These are phyloP conservation scores for Pseudomyrmex pallidus DNA, from an alignment of 1,140 invertebrate species.

Conservation along the genomic window DNA sequence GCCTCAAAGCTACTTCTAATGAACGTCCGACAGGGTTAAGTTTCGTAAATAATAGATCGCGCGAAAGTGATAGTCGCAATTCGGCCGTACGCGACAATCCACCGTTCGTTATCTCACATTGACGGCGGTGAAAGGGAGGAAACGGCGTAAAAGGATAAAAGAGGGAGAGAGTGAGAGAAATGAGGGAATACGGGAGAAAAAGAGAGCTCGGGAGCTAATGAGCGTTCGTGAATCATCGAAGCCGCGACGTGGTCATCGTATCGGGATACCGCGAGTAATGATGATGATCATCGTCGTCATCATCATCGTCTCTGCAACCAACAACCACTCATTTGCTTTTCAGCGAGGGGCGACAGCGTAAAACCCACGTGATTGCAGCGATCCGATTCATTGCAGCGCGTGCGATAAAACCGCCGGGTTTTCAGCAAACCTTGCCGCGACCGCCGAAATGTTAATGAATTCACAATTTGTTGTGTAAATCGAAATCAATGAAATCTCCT, in stretches of 20 bases:
- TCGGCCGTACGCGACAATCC: slow-evolving; percentile 5
- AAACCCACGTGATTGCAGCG: slow-evolving; percentile 71
- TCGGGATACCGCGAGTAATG: slow-evolving; percentile 52
- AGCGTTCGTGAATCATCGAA: slow-evolving; percentile 57
- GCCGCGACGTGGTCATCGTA: slow-evolving; percentile 57
- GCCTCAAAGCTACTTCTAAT: slow-evolving; percentile 37
- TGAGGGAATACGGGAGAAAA: neutral
- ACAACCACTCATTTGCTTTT: slow-evolving; percentile 60
- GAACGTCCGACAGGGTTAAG: slow-evolving; percentile 46
- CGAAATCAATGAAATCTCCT: too few species aligned
- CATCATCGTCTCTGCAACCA: slow-evolving; percentile 68
- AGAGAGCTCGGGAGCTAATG: slow-evolving; percentile 20
- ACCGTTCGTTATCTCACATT: slow-evolving; percentile 63
- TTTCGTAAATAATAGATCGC: slow-evolving; percentile 57
- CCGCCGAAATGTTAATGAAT: neutral
- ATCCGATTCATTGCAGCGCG: slow-evolving; percentile 64
- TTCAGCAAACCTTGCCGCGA: slow-evolving; percentile 12
- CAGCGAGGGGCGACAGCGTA: slow-evolving; percentile 52
- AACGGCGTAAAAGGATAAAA: slow-evolving; percentile 11
- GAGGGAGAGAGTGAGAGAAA: slow-evolving; percentile 13
- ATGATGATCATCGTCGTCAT: slow-evolving; percentile 68
- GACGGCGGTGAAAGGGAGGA: neutral
- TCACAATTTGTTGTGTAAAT: too few species aligned
- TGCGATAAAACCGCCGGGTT: slow-evolving; percentile 33
- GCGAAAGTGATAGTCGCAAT: slow-evolving; percentile 47